Percentiles rank a stretch among this genome's conserved stretches.
These are phyloP conservation scores for Halictus rubicundus DNA, from an alignment of 1,140 invertebrate genomes.

Conservation along the genomic window DNA sequence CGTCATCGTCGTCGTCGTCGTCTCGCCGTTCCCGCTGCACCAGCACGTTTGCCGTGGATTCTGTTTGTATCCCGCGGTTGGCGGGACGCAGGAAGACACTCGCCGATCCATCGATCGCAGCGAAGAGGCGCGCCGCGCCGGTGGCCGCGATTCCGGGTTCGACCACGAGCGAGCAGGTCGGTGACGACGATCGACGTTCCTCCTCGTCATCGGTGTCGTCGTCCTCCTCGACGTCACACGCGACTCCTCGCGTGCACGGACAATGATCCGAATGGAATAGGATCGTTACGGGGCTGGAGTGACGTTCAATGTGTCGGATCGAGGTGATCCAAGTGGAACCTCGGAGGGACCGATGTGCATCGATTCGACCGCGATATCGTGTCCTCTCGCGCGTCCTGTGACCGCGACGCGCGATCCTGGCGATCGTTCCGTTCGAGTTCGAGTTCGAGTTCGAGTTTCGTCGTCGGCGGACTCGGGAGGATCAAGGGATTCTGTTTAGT, in stretches of 20 bases:
- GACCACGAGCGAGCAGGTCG: background rate
- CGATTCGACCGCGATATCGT: no score
- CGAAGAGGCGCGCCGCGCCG: no score
- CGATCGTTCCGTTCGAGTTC: background rate
- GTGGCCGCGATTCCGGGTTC: no score
- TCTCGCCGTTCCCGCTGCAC: no score
- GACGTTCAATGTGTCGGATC: slow-evolving; percentile 33
- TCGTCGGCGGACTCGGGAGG: background rate
- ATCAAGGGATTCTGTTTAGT: background rate
- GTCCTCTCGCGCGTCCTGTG: no score
- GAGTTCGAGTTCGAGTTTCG: background rate
- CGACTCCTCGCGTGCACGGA: slow-evolving; percentile 9
- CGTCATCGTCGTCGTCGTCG: no score
- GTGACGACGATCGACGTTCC: no score
- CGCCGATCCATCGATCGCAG: no score
- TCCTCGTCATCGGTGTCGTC: slow-evolving; percentile 1
- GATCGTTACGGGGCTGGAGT: slow-evolving; percentile 29
- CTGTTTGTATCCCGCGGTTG: no score
- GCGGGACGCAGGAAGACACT: no score
- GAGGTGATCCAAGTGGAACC: slow-evolving; percentile 25
- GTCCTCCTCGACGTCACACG: background rate
- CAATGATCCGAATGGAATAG: slow-evolving; percentile 26
- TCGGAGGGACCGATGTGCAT: background rate
- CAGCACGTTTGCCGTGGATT: no score
- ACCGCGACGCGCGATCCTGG: background rate